Conservation (phyloP, 2,888 invertebrate species). For the Drosophila siamana region DNA sequence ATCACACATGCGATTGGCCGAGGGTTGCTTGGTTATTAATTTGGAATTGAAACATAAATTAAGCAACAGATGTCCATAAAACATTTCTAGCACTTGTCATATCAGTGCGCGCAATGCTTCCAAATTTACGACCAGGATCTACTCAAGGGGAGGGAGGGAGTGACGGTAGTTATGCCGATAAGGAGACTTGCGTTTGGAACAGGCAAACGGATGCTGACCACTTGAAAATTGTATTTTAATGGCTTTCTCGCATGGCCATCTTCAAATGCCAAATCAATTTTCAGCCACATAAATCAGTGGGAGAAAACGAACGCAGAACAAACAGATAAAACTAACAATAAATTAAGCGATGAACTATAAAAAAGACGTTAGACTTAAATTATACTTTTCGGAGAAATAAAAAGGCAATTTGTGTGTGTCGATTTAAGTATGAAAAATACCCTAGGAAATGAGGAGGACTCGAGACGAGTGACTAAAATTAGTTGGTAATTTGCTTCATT, state of each 20-base stretch:
- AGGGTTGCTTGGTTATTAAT: slow-evolving; percentile 28
- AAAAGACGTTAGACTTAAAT: slow-evolving; percentile 48
- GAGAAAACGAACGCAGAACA: slow-evolving; percentile 16
- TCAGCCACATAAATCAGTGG: slow-evolving; percentile 60
- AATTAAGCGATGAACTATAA: slow-evolving; percentile 46
- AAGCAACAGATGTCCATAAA: slow-evolving; percentile 74
- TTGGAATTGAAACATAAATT: slow-evolving; percentile 74
- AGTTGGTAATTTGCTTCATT: slow-evolving; percentile 58
- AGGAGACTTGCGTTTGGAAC: slow-evolving; percentile 61
- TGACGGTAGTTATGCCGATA: slow-evolving; percentile 45
- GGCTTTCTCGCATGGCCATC: slow-evolving; percentile 30
- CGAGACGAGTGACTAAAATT: slow-evolving; percentile 32
- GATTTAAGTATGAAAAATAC: slow-evolving; percentile 18
- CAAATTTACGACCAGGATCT: slow-evolving; percentile 60
- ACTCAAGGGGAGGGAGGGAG: background rate
- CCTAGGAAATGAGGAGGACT: background rate
- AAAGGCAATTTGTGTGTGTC: slow-evolving; percentile 7
- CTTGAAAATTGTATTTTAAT: slow-evolving; percentile 52
- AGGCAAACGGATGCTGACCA: slow-evolving; percentile 31
- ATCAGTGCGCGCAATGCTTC: slow-evolving; percentile 54
- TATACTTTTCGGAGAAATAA: background rate
- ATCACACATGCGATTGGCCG: background rate
- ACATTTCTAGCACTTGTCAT: slow-evolving; percentile 72
- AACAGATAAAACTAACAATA: slow-evolving; percentile 62
- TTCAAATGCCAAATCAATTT: slow-evolving; percentile 66